Percentiles rank a stretch among this genome's conserved stretches.
Evolutionary conservation across 2,797 vertebrate species (phyloP).

Genomic region (Sternotherus odoratus): DNA sequence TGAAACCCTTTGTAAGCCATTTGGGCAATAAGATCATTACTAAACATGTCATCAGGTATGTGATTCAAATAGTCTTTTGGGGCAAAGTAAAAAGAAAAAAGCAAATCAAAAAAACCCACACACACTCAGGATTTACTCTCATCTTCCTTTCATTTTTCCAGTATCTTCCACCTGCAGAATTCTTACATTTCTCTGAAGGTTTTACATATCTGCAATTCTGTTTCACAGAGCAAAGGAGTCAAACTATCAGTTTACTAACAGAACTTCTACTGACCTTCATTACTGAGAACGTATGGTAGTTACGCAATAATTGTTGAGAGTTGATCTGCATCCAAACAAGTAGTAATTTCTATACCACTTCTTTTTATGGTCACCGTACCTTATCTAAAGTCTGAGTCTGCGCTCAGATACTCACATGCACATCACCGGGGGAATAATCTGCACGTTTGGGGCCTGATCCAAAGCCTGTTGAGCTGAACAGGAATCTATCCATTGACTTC

Average conservation of each 20-base stretch:
- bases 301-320: background rate
- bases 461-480: background rate
- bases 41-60: background rate
- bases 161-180: background rate
- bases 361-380: background rate
- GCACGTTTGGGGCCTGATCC: slow-evolving; percentile 1
- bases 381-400: background rate
- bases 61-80: background rate
- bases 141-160: background rate
- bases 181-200: background rate
- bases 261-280: background rate
- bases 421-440: background rate
- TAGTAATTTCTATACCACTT: background rate
- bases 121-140: background rate
- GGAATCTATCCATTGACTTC: slow-evolving; percentile 15
- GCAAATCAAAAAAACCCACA: background rate
- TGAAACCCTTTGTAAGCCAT: slow-evolving; percentile 40
- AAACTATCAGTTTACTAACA: background rate
- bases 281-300: background rate
- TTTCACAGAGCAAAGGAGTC: background rate
- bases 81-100: slow-evolving; percentile 18
- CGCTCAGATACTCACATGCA: slow-evolving; percentile 4
- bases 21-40: slow-evolving; percentile 39
- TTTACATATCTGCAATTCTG: background rate
- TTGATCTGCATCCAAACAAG: background rate